Evolutionary conservation across 2,888 invertebrate genomes (phyloP).

Genomic region (Balanococcus diminutus): DNA sequence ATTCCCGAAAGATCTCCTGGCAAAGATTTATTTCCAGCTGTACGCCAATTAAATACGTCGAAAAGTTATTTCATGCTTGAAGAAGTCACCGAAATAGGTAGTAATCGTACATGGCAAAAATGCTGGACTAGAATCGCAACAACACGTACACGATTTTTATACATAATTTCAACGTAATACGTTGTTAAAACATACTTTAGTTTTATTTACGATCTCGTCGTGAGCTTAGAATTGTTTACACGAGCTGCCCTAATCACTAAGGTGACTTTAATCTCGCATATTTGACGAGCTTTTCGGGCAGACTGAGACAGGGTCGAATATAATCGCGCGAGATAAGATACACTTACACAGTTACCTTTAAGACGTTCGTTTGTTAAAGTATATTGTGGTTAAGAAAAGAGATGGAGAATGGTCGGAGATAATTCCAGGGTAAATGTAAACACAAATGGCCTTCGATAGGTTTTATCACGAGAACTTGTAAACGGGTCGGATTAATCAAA

Average conservation of each 20-base stretch:
- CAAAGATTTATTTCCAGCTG: conserved; percentile 1
- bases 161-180: background rate
- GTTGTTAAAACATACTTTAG: background rate
- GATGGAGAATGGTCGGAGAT: background rate
- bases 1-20: background rate
- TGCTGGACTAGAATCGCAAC: background rate
- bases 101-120: background rate
- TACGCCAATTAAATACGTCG: conserved; percentile 12
- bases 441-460: conserved; percentile 16
- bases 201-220: background rate
- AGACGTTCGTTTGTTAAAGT: background rate
- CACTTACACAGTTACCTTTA: background rate
- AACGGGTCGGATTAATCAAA: conserved; percentile 14
- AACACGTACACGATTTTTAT: background rate
- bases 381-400: background rate
- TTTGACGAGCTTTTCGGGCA: background rate
- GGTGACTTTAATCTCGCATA: background rate
- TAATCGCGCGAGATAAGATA: background rate
- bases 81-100: conserved; percentile 1
- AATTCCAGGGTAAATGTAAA: conserved; percentile 21
- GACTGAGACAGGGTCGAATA: background rate
- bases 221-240: background rate
- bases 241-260: background rate
- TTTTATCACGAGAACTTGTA: conserved; percentile 1
- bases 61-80: conserved; percentile 25